phyloP scores from a whole-genome alignment of 2,113 vertebrate genomes.

The Hippocampus barbouri region DNA sequence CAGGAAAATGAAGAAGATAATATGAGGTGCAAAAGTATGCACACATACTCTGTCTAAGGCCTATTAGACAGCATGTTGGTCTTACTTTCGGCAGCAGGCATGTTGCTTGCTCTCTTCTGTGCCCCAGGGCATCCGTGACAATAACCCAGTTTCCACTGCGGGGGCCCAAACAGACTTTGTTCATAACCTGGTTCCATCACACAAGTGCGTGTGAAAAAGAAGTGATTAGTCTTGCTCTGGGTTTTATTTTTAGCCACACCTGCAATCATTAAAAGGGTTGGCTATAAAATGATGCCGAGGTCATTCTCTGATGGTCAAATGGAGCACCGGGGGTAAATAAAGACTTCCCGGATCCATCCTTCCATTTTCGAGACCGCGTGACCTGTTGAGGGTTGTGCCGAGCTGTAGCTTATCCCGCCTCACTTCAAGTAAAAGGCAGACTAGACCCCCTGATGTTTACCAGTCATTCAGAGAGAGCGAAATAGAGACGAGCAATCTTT shows the following conservation, averaged over 20 bases:
- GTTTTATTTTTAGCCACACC: constrained; percentile 6
- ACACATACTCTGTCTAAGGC: constrained; percentile 15
- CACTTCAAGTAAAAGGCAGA: too few species aligned
- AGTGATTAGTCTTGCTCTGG: constrained; percentile 8
- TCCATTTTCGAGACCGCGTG: too few species aligned
- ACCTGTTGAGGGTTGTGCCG: too few species aligned
- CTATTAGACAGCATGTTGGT: constrained; percentile 49
- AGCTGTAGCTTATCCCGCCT: too few species aligned
- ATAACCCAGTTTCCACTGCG: constrained; percentile 63
- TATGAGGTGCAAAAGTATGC: constrained; percentile 11
- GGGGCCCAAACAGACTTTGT: constrained; percentile 27
- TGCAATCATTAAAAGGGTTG: constrained; percentile 9
- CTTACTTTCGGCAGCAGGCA: constrained; percentile 59
- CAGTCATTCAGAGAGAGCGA: too few species aligned
- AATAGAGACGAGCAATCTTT: too few species aligned
- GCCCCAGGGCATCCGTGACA: constrained; percentile 55
- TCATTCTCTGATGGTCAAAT: constrained; percentile 20
- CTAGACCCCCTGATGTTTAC: too few species aligned
- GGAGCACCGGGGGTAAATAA: constrained; percentile 10
- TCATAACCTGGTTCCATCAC: constrained; percentile 34
- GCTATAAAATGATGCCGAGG: constrained; percentile 25
- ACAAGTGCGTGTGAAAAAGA: constrained; percentile 19
- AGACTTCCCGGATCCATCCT: neutral
- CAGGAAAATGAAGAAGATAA: neutral
- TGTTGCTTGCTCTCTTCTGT: constrained; percentile 47